Evolutionary conservation across 2,888 invertebrate genomes (phyloP).

Genomic region (Chalcis sispes): DNA sequence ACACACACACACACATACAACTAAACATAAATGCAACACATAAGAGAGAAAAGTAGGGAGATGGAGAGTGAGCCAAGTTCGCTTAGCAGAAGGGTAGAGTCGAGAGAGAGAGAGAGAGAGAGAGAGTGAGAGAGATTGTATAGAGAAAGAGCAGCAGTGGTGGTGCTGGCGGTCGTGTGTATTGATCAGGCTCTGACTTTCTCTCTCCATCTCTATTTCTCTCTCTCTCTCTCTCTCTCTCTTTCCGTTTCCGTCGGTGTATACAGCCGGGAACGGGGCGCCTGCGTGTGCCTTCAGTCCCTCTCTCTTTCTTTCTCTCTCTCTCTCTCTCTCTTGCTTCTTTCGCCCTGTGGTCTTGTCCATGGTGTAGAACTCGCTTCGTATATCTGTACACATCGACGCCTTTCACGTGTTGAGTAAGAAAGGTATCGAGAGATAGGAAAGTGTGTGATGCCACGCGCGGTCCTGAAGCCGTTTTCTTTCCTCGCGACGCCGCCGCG

Average conservation of each 20-base stretch:
- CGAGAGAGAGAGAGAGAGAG: background rate
- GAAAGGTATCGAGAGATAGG: no score
- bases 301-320: background rate
- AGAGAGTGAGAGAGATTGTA: background rate
- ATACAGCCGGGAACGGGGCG: background rate
- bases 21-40: background rate
- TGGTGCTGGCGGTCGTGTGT: conserved; percentile 16
- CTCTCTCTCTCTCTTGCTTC: background rate
- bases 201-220: conserved; percentile 15
- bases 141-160: background rate
- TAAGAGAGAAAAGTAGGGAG: background rate
- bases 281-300: background rate
- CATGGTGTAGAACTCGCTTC: background rate
- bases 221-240: background rate
- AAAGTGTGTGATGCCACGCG: background rate
- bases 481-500: background rate
- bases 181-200: conserved; percentile 40
- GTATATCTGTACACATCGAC: background rate
- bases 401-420: no score
- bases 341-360: background rate
- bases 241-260: no score
- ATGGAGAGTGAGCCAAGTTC: background rate
- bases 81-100: conserved; percentile 17
- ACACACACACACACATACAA: background rate
- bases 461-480: no score